Conservation (phyloP, 2,888 invertebrate genomes). For the Tenthredo scrophulariae region DNA sequence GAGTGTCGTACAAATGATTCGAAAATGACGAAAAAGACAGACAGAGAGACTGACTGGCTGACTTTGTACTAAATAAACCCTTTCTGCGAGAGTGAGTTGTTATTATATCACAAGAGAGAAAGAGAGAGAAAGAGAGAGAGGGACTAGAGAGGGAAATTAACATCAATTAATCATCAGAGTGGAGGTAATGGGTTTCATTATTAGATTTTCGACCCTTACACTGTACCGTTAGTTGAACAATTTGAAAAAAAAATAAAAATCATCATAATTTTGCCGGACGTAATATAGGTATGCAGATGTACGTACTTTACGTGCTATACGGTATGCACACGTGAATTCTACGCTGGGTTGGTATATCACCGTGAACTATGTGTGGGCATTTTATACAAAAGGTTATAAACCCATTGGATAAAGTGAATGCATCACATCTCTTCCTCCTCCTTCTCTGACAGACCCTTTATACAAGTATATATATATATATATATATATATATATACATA, state of each 20-base stretch:
- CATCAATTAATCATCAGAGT: not conserved
- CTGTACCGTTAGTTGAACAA: conserved; percentile 19
- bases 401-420: conserved; percentile 26
- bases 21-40: not conserved
- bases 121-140: not conserved
- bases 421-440: not conserved
- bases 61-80: conserved; percentile 32
- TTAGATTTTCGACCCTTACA: not conserved
- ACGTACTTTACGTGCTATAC: too few species aligned
- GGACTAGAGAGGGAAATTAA: not conserved
- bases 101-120: not conserved
- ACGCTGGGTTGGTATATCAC: not conserved
- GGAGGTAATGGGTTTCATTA: not conserved
- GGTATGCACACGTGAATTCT: too few species aligned
- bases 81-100: not conserved
- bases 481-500: not conserved
- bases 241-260: not conserved
- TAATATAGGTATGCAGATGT: too few species aligned
- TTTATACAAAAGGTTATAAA: not conserved
- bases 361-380: not conserved
- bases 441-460: not conserved
- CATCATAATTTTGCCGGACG: not conserved
- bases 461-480: not conserved
- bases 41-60: not conserved
- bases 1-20: conserved; percentile 2